Evolutionary conservation across 2,888 invertebrate genomes (phyloP).

Genomic region (Capitulum mitella): DNA sequence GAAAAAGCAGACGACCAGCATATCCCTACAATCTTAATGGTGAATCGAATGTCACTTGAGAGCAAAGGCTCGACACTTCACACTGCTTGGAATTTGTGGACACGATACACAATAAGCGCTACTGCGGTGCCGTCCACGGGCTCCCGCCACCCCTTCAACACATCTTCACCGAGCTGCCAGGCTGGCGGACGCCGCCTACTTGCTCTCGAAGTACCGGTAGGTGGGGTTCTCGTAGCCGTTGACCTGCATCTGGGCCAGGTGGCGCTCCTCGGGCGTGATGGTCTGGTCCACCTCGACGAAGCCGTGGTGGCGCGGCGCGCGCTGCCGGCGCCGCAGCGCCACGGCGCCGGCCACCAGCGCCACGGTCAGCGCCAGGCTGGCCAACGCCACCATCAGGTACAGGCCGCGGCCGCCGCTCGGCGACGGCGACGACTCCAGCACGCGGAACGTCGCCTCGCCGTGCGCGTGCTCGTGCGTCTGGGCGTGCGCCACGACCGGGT

Average conservation of each 20-base stretch:
- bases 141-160: too few species aligned
- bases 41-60: background rate
- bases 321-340: conserved; percentile 77
- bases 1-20: background rate
- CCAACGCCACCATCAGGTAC: conserved; percentile 82
- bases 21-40: background rate
- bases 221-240: conserved; percentile 99
- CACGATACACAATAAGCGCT: background rate
- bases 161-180: too few species aligned
- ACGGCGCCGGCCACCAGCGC: conserved; percentile 61
- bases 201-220: conserved; percentile 95
- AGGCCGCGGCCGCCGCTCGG: conserved; percentile 52
- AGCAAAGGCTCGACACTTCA: background rate
- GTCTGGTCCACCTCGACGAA: conserved; percentile 93
- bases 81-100: background rate
- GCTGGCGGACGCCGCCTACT: conserved; percentile 28
- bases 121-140: background rate
- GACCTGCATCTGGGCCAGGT: conserved; percentile 99
- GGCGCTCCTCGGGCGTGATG: conserved; percentile 93
- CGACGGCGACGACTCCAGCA: conserved; percentile 52
- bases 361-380: conserved; percentile 72
- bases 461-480: background rate
- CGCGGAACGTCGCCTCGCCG: background rate
- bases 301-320: conserved; percentile 59
- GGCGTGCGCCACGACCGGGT: conserved; percentile 73